A percentile compares a stretch with the other conserved stretches of the same genome.
Conservation (phyloP, 2,888 invertebrate species). For the Drosophila macrothrix region DNA sequence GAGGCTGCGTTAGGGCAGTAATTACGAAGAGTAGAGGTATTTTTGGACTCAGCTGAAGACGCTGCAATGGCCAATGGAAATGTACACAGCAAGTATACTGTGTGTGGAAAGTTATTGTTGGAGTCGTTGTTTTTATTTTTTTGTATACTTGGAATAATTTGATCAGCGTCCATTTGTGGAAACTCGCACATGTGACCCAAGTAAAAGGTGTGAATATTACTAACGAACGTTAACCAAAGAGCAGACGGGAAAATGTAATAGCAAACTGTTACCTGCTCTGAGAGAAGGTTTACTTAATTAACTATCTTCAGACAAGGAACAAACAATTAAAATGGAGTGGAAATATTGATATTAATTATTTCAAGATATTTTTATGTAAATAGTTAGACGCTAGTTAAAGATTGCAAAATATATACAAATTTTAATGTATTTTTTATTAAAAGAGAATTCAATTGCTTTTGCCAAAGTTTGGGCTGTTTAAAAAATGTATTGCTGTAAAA, state of each 20-base stretch:
- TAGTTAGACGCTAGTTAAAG: neutral
- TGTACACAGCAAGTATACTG: slow-evolving; percentile 1
- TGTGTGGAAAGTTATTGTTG: slow-evolving; percentile 6
- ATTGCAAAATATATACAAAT: neutral
- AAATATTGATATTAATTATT: neutral
- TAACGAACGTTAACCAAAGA: slow-evolving; percentile 48
- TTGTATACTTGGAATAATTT: neutral
- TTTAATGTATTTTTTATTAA: neutral
- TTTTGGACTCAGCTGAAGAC: slow-evolving; percentile 2
- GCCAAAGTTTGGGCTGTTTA: neutral
- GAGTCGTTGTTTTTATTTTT: slow-evolving; percentile 1
- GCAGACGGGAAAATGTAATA: neutral
- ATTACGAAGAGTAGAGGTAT: slow-evolving; percentile 9
- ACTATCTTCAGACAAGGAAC: neutral
- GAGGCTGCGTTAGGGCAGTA: slow-evolving; percentile 9
- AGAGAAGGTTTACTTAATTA: neutral
- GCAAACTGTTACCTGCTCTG: slow-evolving; percentile 25
- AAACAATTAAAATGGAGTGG: neutral
- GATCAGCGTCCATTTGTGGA: slow-evolving; percentile 35
- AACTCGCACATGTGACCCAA: slow-evolving; percentile 67
- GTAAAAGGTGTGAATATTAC: slow-evolving; percentile 57
- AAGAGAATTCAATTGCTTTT: neutral
- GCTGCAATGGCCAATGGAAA: slow-evolving; percentile 24
- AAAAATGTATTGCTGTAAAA: slow-evolving; percentile 2
- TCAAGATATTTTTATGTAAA: neutral